Evolutionary conservation across 2,113 vertebrate genomes (phyloP).

Genomic region (Chiloscyllium plagiosum): DNA sequence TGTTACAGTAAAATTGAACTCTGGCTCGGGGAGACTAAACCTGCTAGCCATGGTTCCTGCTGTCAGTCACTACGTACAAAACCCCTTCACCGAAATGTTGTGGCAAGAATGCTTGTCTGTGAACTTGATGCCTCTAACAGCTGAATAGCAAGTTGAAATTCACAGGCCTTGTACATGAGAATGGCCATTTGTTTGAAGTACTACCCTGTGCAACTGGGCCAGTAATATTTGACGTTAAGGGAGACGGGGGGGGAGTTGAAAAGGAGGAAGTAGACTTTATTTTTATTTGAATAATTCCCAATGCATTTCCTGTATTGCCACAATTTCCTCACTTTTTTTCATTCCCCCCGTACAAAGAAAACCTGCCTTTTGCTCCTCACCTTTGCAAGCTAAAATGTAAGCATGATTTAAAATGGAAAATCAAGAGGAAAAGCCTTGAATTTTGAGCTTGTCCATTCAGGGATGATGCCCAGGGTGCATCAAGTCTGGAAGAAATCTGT

Average conservation of each 20-base stretch:
- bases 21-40: neutral
- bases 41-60: no score
- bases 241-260: neutral
- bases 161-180: neutral
- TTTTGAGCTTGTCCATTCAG: neutral
- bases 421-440: neutral
- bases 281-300: neutral
- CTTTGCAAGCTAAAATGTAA: neutral
- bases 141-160: neutral
- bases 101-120: neutral
- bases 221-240: neutral
- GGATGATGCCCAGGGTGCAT: neutral
- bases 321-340: neutral
- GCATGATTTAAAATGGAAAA: neutral
- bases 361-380: neutral
- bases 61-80: neutral
- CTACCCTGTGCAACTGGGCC: neutral
- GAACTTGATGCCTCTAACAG: neutral
- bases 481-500: neutral
- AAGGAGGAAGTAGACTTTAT: neutral
- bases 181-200: neutral
- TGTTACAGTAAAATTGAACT: neutral
- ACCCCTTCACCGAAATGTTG: neutral
- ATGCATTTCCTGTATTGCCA: neutral
- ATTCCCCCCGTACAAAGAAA: neutral